Conservation (phyloP, 1,140 invertebrate genomes). For the Sesamia nonagrioides region DNA sequence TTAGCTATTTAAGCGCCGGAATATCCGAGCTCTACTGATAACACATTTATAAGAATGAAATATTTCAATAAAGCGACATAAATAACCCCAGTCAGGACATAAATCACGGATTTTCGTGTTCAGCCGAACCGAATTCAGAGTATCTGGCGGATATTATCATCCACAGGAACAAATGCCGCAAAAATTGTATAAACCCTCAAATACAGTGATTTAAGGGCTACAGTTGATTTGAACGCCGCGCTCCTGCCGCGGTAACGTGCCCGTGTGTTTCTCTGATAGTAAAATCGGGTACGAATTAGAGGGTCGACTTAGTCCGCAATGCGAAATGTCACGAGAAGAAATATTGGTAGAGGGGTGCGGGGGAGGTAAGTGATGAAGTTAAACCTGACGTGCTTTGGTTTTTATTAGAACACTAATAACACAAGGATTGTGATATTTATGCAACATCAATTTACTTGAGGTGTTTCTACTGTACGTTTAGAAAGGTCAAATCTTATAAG, state of each 20-base stretch:
- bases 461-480: too few species aligned
- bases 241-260: neutral
- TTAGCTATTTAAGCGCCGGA: too few species aligned
- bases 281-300: constrained; percentile 7
- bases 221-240: neutral
- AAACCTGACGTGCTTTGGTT: neutral
- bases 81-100: neutral
- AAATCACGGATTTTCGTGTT: constrained; percentile 11
- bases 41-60: neutral
- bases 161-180: neutral
- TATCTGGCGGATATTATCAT: constrained; percentile 9
- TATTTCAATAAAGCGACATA: constrained; percentile 11
- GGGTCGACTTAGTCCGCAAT: constrained; percentile 17
- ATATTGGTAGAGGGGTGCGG: constrained; percentile 7
- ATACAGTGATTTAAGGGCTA: neutral
- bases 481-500: too few species aligned
- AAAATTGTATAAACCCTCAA: neutral
- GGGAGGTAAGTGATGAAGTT: constrained; percentile 6
- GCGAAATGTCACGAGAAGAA: constrained; percentile 30
- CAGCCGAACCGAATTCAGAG: neutral
- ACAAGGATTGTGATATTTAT: too few species aligned
- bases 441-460: too few species aligned
- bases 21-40: too few species aligned
- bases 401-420: neutral
- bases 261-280: constrained; percentile 16